These are phyloP conservation scores for Thymallus thymallus DNA, from an alignment of 2,113 vertebrate genomes.

Conservation along the genomic window DNA sequence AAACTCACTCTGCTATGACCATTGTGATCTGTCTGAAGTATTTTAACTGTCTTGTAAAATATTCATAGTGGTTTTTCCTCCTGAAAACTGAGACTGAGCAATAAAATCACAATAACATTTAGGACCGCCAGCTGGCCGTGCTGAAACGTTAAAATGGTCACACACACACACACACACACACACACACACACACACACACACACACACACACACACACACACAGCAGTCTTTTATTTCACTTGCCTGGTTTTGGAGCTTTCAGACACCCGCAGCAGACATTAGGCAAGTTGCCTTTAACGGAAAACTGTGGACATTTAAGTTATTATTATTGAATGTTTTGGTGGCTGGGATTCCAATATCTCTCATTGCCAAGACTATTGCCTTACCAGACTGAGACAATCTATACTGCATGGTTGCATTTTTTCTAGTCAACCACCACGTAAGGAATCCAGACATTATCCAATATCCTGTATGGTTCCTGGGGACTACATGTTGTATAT, in stretches of 20 bases:
- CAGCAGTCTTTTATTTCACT: slow-evolving; percentile 13
- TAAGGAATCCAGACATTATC: slow-evolving; percentile 68
- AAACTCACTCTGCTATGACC: slow-evolving; percentile 5
- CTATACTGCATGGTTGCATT: slow-evolving; percentile 1
- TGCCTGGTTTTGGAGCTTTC: slow-evolving; percentile 38
- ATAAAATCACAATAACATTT: slow-evolving; percentile 41
- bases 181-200: neutral
- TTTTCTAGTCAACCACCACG: slow-evolving; percentile 24
- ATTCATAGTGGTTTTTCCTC: slow-evolving; percentile 45
- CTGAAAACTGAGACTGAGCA: slow-evolving; percentile 34
- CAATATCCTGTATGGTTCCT: slow-evolving; percentile 52
- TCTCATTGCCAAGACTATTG: slow-evolving; percentile 48
- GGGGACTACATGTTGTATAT: slow-evolving; percentile 33
- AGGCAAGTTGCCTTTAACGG: slow-evolving; percentile 32
- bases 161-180: neutral
- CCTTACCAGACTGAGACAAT: slow-evolving; percentile 50
- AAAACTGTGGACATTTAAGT: slow-evolving; percentile 43
- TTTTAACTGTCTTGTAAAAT: slow-evolving; percentile 60
- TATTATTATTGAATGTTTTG: slow-evolving; percentile 38
- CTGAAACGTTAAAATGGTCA: neutral
- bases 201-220: neutral
- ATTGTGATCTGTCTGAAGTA: slow-evolving; percentile 36
- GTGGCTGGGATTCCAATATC: slow-evolving; percentile 20
- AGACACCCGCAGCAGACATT: slow-evolving; percentile 33
- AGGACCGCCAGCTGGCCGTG: slow-evolving; percentile 32